Conservation (phyloP, 2,888 invertebrate species). For the Notodonta dromedarius region DNA sequence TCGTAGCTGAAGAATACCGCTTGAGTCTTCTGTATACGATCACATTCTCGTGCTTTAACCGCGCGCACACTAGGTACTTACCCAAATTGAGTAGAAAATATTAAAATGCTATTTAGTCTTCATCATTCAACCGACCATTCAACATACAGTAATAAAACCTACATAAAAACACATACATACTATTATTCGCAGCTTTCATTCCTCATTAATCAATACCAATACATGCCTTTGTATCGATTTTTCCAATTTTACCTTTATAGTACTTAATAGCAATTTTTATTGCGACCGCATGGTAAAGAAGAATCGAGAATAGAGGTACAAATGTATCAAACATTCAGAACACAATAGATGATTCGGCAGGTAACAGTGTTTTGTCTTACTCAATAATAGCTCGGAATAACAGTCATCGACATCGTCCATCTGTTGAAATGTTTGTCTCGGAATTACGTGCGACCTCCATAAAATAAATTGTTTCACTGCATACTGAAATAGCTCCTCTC, state of each 20-base stretch:
- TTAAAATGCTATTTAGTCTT: too few species aligned
- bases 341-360: constrained; percentile 1
- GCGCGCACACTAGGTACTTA: too few species aligned
- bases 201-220: constrained; percentile 30
- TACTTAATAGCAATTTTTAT: constrained; percentile 8
- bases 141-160: too few species aligned
- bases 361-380: constrained; percentile 5
- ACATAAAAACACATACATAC: background rate
- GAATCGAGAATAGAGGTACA: background rate
- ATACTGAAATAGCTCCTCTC: constrained; percentile 24
- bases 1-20: too few species aligned
- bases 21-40: too few species aligned
- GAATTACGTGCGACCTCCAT: constrained; percentile 12
- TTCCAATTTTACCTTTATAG: constrained; percentile 22
- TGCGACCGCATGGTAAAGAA: background rate
- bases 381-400: constrained; percentile 1
- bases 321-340: background rate
- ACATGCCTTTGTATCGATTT: constrained; percentile 41
- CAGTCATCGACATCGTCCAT: constrained; percentile 3
- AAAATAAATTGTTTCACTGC: constrained; percentile 18
- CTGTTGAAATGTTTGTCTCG: constrained; percentile 5
- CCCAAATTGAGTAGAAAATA: too few species aligned
- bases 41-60: too few species aligned
- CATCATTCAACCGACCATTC: too few species aligned
- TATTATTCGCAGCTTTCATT: constrained; percentile 16